Conservation (phyloP, 2,888 invertebrate genomes). For the Slavum lentiscoides region DNA sequence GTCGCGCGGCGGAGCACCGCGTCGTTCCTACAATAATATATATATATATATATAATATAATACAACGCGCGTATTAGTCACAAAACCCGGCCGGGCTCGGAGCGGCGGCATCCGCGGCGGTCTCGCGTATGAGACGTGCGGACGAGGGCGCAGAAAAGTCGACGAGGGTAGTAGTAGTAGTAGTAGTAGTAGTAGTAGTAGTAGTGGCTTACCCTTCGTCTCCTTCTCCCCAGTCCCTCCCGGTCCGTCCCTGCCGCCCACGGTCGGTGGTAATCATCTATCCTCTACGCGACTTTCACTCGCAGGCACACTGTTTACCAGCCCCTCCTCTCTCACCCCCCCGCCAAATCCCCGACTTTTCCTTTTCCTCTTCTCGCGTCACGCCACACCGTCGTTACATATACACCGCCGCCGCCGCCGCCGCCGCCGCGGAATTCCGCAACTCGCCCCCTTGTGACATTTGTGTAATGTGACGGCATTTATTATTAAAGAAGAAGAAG, state of each 20-base stretch:
- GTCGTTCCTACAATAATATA: slow-evolving; percentile 29
- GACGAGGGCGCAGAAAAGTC: slow-evolving; percentile 14
- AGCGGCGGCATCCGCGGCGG: background rate
- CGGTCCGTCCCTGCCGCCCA: background rate
- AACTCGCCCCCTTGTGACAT: slow-evolving; percentile 14
- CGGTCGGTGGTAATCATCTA: slow-evolving; percentile 30
- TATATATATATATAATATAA: slow-evolving; percentile 27
- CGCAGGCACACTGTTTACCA: slow-evolving; percentile 12
- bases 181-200: too few species aligned
- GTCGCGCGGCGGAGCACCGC: slow-evolving; percentile 10
- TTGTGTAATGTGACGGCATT: slow-evolving; percentile 51
- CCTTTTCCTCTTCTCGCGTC: too few species aligned
- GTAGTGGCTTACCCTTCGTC: slow-evolving; percentile 10
- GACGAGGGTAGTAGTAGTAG: too few species aligned
- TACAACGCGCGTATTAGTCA: slow-evolving; percentile 50
- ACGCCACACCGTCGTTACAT: too few species aligned
- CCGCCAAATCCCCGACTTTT: too few species aligned
- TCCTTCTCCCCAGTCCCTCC: background rate
- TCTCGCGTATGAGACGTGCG: slow-evolving; percentile 25
- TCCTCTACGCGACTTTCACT: slow-evolving; percentile 47
- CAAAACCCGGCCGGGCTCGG: slow-evolving; percentile 15
- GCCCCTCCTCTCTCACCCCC: too few species aligned
- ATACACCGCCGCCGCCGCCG: background rate
- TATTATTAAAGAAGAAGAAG: slow-evolving; percentile 43
- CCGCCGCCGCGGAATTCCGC: background rate